Evolutionary conservation across 2,888 invertebrate species (phyloP).

Genomic region (Ferdinandea cuprea): DNA sequence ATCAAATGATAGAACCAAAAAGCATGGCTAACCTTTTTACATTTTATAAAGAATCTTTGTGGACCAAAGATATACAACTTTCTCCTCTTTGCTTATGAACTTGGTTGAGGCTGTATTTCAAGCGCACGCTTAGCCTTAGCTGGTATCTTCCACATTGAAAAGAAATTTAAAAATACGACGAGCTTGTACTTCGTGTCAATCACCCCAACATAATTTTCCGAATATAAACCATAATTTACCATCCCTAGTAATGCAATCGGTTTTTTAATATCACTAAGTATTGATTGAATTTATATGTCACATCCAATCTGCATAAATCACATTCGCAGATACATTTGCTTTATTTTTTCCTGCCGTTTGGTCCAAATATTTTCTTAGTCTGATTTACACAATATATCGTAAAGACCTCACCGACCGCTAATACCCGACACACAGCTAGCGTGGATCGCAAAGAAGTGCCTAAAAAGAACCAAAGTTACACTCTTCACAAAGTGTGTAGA

Average conservation of each 20-base stretch:
- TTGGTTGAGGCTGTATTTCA: no score
- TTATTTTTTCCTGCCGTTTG: not conserved
- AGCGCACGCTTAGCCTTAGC: no score
- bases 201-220: no score
- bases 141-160: no score
- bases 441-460: no score
- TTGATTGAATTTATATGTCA: constrained; percentile 39
- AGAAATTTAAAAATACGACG: no score
- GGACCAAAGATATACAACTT: no score
- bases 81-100: no score
- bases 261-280: constrained; percentile 29
- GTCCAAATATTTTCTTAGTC: constrained; percentile 46
- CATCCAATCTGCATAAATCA: constrained; percentile 51
- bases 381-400: constrained; percentile 9
- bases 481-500: constrained; percentile 40
- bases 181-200: no score
- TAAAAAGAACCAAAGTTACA: constrained; percentile 28
- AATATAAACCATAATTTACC: not conserved
- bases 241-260: not conserved
- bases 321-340: constrained; percentile 33
- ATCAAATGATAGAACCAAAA: no score
- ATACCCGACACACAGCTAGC: constrained; percentile 13
- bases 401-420: not conserved
- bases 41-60: no score
- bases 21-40: no score